Evolutionary conservation across 2,797 vertebrate species (phyloP), one percentile per base, ranked within the genome.

Genomic region (Pantherophis vulpinus): DNA sequence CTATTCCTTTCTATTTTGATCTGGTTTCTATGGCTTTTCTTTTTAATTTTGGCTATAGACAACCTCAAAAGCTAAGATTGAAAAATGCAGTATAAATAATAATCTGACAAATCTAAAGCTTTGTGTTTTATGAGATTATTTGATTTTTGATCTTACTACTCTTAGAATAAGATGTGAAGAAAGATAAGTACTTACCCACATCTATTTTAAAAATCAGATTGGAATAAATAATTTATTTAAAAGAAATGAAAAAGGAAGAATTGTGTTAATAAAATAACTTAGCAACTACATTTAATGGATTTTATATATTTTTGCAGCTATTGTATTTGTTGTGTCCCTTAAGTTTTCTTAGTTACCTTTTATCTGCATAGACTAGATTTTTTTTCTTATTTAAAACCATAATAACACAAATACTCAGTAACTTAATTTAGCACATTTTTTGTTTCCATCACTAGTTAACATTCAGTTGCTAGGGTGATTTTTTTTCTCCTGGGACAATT

Each of bases 341-440:
- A 83, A 83, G 0, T 83, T 83, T 12, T 25, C 10, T 83, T 83
- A 83, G 20, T 25, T 83, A 83, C 37, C 20, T 83, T 83, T 83
- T 20, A 47, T 47, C 37, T 83, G 37, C 18, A 79, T 79, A 79
- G 23, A 42, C 37, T 79, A 79, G 9, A 10, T 42, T 79, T 42
- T 42, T 42, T 32, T 66, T 42, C 42, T 79, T 42, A 42, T 20
- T 79, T 42, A 23, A 42, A 25, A 88, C 94, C 94, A 87, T 97
- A 96, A 96, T 94, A 94, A 93, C 96, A 95, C 95, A 94, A 96
- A 97, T 96, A 89, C 87, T 92, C 94, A 95, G 93, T 94, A 95
- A 95, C 94, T 93, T 94, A 94, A 95, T 96, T 95, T 98, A 97
- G 96, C 95, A 96, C 97, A 95, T 94, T 94, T 87, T 95, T 95